Evolutionary conservation across 2,888 invertebrate genomes (phyloP), one percentile per base, ranked within the genome.

Genomic region (Meiosimyza platycephala): DNA sequence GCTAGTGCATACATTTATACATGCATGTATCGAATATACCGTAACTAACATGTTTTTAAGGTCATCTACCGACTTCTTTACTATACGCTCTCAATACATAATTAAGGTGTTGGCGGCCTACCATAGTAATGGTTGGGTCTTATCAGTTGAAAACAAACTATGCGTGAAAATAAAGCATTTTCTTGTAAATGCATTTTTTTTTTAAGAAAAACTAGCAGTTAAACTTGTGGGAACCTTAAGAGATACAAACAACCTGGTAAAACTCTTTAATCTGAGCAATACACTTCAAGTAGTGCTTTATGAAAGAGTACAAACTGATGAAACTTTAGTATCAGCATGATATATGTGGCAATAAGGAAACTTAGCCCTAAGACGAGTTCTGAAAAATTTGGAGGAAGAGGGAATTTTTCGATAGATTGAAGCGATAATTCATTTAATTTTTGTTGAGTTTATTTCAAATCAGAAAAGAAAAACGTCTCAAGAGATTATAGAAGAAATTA

Each of bases 61-160:
- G 74, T 74, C 72, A 69, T 74, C 72, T 74, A 74, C 74, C 74
- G 72, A 51, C 65, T 74, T 65, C 52, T 33, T 68, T 69, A 50
- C 13, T 18, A 13, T n/a, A 33, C 59, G 74, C 60, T 72, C 74
- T 33, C 74, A 72, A 60, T 74, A 65, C 74, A 74, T 74, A 74
- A 59, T 59, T 72, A 74, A 59, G 55, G 33, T 54, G 28, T 15
- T 66, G 6, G 40, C 28, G 54, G 51, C 5, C 11, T 57, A 47
- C 11, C 47, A n/a, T 15, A 12, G 62, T n/a, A 62, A 16, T 62
- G 16, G 33, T n/a, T 40, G n/a, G 16, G 40, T 47, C 63, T 63
- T 63, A 63, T 63, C 63, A 47, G 63, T 12, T 47, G 11, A 47
- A 47, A 47, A 18, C 47, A 63, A 63, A 40, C 63, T 63, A 48